These are phyloP conservation scores for Galagoides demidoff DNA, from an alignment of 2,797 vertebrate species.

Conservation along the genomic window DNA sequence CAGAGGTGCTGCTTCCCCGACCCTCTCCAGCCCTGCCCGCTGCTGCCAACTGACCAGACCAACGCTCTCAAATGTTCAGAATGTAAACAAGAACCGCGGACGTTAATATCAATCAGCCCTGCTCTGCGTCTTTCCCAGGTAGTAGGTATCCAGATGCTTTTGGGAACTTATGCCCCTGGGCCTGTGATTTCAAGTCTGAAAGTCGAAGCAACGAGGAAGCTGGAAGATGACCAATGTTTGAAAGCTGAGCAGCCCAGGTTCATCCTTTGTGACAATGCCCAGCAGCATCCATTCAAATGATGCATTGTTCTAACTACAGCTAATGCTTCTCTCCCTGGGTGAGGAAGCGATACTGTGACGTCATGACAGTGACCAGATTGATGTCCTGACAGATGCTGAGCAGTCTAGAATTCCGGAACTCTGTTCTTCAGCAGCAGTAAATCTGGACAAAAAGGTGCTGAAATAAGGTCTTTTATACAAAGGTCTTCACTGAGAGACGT, in stretches of 20 bases:
- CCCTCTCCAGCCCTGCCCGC: neutral
- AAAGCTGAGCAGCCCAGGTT: neutral
- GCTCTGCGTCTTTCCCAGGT: neutral
- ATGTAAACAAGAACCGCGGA: neutral
- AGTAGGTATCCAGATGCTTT: neutral
- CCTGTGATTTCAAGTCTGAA: neutral
- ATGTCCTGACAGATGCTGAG: conserved; percentile 29
- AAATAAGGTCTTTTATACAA: conserved; percentile 26
- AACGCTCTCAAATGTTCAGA: neutral
- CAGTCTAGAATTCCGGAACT: conserved; percentile 25
- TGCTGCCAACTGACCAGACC: neutral
- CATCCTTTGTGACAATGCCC: neutral
- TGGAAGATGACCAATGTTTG: neutral
- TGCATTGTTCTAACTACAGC: conserved; percentile 25
- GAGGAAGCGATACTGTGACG: neutral
- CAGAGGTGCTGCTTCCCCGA: neutral
- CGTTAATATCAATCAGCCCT: neutral
- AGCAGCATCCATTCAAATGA: neutral
- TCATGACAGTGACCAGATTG: conserved; percentile 3
- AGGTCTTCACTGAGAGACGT: neutral
- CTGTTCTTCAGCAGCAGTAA: neutral
- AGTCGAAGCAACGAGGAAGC: neutral
- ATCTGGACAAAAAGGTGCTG: conserved; percentile 26
- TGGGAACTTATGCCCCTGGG: neutral
- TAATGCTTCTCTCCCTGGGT: neutral